Evolutionary conservation across 2,797 vertebrate genomes (phyloP), one percentile per base, ranked within the genome.

Genomic region (Sandelia bainsii): DNA sequence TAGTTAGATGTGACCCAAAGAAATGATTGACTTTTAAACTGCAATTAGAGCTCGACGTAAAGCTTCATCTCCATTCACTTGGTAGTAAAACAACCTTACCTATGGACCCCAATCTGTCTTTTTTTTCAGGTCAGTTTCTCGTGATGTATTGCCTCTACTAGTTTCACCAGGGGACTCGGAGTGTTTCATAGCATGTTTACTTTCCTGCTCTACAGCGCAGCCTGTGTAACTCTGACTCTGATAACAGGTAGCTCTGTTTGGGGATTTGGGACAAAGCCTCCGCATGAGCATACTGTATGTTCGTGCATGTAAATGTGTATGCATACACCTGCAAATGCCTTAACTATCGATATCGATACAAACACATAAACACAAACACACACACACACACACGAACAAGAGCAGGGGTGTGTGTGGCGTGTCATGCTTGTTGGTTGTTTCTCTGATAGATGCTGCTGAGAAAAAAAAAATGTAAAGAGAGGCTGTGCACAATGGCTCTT

Each of bases 131-230:
- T 89, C 85, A 86, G 11, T 80, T 79, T 84, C 61, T 63, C 73
- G 50, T 93, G 90, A 93, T 90, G 68, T 87, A 91, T 90, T 81
- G 68, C 77, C 79, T 59, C 82, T 65, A 77, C 68, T 75, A 51
- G 73, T 82, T 83, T 79, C 52, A 74, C 79, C 81, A 59, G 62
- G 86, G 83, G 84, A 87, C 80, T 59, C 8, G 2, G 60, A 60
- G 71, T 84, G 61, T 87, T 82, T 81, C 76, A 53, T 57, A 58
- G 34, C 76, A 60, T 90, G 75, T 92, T 91, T 91, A 88, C 87
- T 75, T 83, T 79, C 74, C 80, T 82, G 82, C 81, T 79, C 72
- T 75, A 77, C 52, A 34, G 69, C 37, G 9, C 68, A 58, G 75
- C 67, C 74, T 85, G 77, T 82, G 68, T 70, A 86, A 80, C 79